These are phyloP conservation scores for Coregonus ussuriensis DNA, from an alignment of 2,797 vertebrate species.

Conservation along the genomic window DNA sequence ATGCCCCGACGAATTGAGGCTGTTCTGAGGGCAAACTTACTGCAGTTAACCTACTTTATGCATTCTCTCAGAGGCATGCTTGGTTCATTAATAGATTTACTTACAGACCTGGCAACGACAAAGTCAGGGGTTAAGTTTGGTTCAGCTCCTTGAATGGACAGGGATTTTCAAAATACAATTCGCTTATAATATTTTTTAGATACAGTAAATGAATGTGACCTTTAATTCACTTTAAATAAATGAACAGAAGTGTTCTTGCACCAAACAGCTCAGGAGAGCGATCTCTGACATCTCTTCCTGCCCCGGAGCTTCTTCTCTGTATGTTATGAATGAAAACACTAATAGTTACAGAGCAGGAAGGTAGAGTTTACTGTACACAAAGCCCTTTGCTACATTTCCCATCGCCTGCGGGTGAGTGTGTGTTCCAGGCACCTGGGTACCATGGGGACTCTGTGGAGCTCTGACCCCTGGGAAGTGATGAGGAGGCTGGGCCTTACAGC, in stretches of 20 bases:
- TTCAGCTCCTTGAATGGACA: not conserved
- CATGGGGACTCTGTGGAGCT: not conserved
- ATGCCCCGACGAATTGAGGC: no score
- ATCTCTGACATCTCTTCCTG: not conserved
- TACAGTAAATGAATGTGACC: not conserved
- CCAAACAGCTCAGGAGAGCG: not conserved
- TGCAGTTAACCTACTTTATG: not conserved
- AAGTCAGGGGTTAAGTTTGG: not conserved
- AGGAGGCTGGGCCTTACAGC: not conserved
- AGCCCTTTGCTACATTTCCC: conserved; percentile 18
- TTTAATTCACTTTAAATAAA: not conserved
- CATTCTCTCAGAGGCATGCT: not conserved
- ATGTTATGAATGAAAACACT: conserved; percentile 62
- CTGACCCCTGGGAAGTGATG: not conserved
- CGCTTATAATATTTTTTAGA: not conserved
- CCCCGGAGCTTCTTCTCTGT: not conserved
- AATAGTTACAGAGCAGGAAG: conserved; percentile 36
- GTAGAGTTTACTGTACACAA: conserved; percentile 54
- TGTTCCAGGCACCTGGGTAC: conserved; percentile 9
- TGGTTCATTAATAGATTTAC: conserved; percentile 1
- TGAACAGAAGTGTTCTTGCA: not conserved
- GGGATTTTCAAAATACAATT: not conserved
- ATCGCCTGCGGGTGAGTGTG: conserved; percentile 8
- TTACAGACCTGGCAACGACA: not conserved
- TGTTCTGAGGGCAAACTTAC: not conserved